phyloP scores from a whole-genome alignment of 1,140 invertebrate species.

The Brachionus sp. region DNA sequence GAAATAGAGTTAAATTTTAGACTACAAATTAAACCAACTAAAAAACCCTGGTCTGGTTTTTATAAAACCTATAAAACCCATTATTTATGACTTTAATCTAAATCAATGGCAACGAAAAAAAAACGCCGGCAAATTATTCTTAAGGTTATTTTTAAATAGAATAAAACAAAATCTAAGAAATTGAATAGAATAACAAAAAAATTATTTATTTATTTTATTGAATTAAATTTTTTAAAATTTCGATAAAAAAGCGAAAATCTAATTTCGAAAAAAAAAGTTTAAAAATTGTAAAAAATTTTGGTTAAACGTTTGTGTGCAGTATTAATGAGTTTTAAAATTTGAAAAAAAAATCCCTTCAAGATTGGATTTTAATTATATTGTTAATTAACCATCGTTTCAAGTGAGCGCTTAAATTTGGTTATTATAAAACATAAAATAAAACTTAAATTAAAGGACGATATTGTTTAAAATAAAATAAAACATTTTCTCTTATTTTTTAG shows the following conservation, averaged over 20 bases:
- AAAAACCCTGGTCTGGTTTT: no score
- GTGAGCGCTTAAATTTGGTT: neutral
- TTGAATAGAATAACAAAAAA: neutral
- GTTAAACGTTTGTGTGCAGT: neutral
- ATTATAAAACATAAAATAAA: neutral
- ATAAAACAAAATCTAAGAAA: no score
- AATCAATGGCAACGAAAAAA: no score
- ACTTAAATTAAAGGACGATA: neutral
- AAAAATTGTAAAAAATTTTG: constrained; percentile 12
- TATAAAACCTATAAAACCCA: no score
- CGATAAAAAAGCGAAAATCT: neutral
- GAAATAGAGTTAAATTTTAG: no score
- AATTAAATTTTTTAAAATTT: neutral
- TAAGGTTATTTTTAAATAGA: no score
- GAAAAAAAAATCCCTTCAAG: neutral
- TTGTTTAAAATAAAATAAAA: neutral
- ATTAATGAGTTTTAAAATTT: neutral
- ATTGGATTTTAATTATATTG: neutral
- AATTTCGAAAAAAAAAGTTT: neutral
- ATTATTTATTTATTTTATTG: neutral
- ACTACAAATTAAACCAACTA: no score
- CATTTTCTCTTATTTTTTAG: neutral
- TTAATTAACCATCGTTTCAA: neutral
- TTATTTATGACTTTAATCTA: no score
- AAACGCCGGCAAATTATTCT: no score